Evolutionary conservation across 2,113 vertebrate species (phyloP).

Genomic region (Trinectes maculatus): DNA sequence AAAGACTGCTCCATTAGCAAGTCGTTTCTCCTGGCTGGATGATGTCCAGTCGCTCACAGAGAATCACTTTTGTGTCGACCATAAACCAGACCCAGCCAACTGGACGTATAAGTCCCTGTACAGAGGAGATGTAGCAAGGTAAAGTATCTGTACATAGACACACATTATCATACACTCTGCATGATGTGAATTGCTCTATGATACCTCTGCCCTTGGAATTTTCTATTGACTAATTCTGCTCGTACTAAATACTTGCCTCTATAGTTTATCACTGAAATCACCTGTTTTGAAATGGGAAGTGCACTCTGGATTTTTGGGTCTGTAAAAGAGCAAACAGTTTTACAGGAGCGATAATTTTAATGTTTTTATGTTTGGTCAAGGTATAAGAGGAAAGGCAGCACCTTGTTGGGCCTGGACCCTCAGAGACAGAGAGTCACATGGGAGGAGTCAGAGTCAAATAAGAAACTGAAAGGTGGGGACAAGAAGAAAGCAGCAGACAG

Average conservation of each 20-base stretch:
- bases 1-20: constrained; percentile 39
- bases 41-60: constrained; percentile 80
- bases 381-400: constrained; percentile 89
- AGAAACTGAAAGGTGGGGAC: constrained; percentile 65
- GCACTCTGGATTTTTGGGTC: neutral
- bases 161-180: neutral
- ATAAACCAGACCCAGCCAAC: constrained; percentile 90
- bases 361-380: constrained; percentile 79
- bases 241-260: neutral
- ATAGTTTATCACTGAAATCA: neutral
- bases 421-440: constrained; percentile 86
- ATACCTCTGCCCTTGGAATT: neutral
- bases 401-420: constrained; percentile 87
- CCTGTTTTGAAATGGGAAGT: neutral
- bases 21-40: constrained; percentile 87
- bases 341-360: neutral
- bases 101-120: constrained; percentile 97
- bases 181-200: neutral
- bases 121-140: constrained; percentile 92
- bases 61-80: constrained; percentile 88
- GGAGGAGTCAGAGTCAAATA: constrained; percentile 79
- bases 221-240: neutral
- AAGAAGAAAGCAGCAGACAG: constrained; percentile 75
- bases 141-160: constrained; percentile 26
- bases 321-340: neutral